Conservation (phyloP, 1,140 invertebrate genomes). For the Coenobita brevimanus region DNA sequence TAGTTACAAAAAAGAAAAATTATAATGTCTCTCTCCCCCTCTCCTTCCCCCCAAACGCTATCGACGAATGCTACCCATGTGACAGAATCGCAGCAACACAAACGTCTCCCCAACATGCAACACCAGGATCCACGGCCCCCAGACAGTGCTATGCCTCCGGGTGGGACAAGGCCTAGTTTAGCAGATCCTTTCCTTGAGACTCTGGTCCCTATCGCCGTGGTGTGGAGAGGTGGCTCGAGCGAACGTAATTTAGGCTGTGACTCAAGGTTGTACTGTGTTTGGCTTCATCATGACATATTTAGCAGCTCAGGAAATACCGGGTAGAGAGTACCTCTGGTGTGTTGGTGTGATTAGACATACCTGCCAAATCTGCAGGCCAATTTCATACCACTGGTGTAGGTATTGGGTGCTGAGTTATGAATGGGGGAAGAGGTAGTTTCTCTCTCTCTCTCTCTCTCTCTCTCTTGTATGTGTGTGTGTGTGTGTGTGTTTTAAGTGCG, state of each 20-base stretch:
- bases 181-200: background rate
- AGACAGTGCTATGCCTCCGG: background rate
- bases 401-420: no score
- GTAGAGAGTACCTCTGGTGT: background rate
- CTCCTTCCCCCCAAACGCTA: background rate
- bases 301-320: constrained; percentile 26
- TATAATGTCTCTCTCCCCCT: no score
- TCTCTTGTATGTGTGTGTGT: no score
- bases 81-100: constrained; percentile 40
- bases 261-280: constrained; percentile 50
- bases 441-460: no score
- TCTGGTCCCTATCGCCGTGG: background rate
- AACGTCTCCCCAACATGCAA: constrained; percentile 54
- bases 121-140: background rate
- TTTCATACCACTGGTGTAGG: background rate
- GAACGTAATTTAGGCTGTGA: constrained; percentile 28
- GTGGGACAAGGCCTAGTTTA: background rate
- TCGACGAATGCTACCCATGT: constrained; percentile 45
- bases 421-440: no score
- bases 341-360: no score
- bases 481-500: no score
- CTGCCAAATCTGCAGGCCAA: no score
- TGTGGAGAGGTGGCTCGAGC: background rate
- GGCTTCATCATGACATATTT: constrained; percentile 46
- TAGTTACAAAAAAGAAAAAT: no score